A percentile compares a stretch with the other conserved stretches of the same genome.
These are phyloP conservation scores for Phengaris alcon DNA, from an alignment of 2,888 invertebrate genomes.

Conservation along the genomic window DNA sequence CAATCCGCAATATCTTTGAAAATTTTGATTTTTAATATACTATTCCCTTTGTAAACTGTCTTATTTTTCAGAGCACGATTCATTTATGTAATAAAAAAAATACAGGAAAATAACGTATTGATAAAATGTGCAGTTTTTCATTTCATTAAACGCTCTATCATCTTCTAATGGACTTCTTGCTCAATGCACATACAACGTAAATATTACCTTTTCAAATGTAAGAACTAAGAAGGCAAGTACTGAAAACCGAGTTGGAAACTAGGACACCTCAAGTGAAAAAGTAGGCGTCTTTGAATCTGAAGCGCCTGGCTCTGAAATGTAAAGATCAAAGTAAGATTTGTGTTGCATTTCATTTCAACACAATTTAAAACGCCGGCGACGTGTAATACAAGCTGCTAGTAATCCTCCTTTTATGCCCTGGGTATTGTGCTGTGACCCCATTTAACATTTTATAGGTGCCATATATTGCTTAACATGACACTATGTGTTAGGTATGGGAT, in stretches of 20 bases:
- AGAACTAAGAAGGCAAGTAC: slow-evolving; percentile 11
- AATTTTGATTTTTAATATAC: too few relatives aligned
- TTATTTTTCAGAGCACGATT: too few relatives aligned
- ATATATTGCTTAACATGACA: neutral
- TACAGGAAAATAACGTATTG: neutral
- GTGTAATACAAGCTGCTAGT: slow-evolving; percentile 23
- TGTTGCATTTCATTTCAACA: slow-evolving; percentile 22
- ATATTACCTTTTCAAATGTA: slow-evolving; percentile 10
- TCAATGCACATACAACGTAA: neutral
- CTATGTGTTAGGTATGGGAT: neutral
- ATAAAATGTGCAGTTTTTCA: neutral
- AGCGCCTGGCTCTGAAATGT: slow-evolving; percentile 8
- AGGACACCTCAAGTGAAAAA: slow-evolving; percentile 12
- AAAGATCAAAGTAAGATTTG: slow-evolving; percentile 20
- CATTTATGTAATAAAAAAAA: too few relatives aligned
- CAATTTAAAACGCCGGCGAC: slow-evolving; percentile 9
- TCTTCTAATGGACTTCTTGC: neutral
- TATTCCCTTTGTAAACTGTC: too few relatives aligned
- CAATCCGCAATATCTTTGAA: too few relatives aligned
- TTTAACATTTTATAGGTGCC: slow-evolving; percentile 15
- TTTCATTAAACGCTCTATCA: neutral
- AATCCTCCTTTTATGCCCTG: slow-evolving; percentile 29
- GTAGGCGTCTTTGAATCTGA: slow-evolving; percentile 2
- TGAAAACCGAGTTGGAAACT: slow-evolving; percentile 15
- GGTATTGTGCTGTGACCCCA: slow-evolving; percentile 28